A percentile compares a stretch with the other conserved stretches of the same genome.
These are phyloP conservation scores for Eubasilissa splendida DNA, from an alignment of 2,888 invertebrate species.

Conservation along the genomic window DNA sequence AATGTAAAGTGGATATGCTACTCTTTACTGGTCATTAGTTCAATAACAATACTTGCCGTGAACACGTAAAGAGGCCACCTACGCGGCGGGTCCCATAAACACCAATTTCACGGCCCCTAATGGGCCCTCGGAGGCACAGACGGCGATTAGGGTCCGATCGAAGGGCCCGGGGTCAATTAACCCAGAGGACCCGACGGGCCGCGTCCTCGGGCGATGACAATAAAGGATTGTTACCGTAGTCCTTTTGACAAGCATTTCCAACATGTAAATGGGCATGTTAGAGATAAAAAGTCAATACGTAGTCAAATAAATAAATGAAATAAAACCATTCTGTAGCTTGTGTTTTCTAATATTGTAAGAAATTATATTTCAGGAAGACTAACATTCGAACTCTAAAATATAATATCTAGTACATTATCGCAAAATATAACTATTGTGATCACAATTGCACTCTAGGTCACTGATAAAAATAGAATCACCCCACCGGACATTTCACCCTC, in stretches of 20 bases:
- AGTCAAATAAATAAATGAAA: too few relatives aligned
- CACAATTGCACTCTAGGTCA: too few relatives aligned
- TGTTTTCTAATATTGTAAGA: too few relatives aligned
- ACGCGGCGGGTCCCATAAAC: constrained; percentile 29
- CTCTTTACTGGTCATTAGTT: constrained; percentile 21
- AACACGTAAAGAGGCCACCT: constrained; percentile 4
- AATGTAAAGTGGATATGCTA: not conserved
- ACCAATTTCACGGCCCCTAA: constrained; percentile 30
- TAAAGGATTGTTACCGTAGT: not conserved
- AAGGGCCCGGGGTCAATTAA: constrained; percentile 26
- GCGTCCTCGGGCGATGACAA: constrained; percentile 1
- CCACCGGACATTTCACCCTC: too few relatives aligned
- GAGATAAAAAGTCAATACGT: not conserved
- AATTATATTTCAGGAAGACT: too few relatives aligned
- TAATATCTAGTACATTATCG: too few relatives aligned
- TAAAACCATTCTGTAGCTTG: too few relatives aligned
- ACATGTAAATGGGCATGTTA: constrained; percentile 20
- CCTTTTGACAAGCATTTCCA: not conserved
- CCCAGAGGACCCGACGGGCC: not conserved
- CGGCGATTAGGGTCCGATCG: constrained; percentile 10
- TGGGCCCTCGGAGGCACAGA: constrained; percentile 11
- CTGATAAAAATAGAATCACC: too few relatives aligned
- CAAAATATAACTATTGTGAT: too few relatives aligned
- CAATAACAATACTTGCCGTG: constrained; percentile 9
- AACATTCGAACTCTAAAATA: too few relatives aligned